Evolutionary conservation across 2,888 invertebrate species (phyloP), one percentile per base, ranked within the genome.

Genomic region (Matsumyia berberina): DNA sequence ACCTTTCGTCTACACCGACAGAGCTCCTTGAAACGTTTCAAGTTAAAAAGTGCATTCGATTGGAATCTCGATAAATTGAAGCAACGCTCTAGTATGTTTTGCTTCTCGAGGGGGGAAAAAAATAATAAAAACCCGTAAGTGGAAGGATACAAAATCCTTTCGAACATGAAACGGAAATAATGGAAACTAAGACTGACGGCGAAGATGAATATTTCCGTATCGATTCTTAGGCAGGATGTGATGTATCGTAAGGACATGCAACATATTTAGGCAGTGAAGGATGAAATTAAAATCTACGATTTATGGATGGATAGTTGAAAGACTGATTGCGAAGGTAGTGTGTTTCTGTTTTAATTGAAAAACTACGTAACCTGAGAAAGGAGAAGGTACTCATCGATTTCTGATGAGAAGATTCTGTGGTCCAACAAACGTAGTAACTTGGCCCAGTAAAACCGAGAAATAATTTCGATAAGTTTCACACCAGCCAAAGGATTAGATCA

Each of bases 41-140:
- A 46, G 33, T 42, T 44, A 55, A 53, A 72, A 72, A 64, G 79
- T 79, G 79, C 79, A 79, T 72, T 72, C 79, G 72, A 66, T 79
- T 72, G 72, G 79, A 79, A 72, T 72, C 24, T 46, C 46, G 46
- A 57, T 78, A 70, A 70, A 70, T 64, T 58, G 72, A 72, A 72
- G 58, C 17, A 33, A 55, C 11, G 46, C 35, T 64, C 35, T 12
- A 51, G 49, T 58, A 42, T 44, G 44, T 17, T 29, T 24, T 58
- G 46, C 57, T 72, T 64, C 33, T 58, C 66, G 51, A 39, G 66
- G 51, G 39, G 72, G 57, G 51, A 64, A 79, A 57, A 72, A 57
- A 64, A n/a, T 57, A 49, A 79, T 33, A 73, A 64, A 58, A 24
- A 31, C 33, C 72, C 49, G 42, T 51, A 57, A 51, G 15, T 67